A percentile compares a stretch with the other conserved stretches of the same genome.
Evolutionary conservation across 2,113 vertebrate genomes (phyloP).

Genomic region (Dendropsophus ebraccatus): DNA sequence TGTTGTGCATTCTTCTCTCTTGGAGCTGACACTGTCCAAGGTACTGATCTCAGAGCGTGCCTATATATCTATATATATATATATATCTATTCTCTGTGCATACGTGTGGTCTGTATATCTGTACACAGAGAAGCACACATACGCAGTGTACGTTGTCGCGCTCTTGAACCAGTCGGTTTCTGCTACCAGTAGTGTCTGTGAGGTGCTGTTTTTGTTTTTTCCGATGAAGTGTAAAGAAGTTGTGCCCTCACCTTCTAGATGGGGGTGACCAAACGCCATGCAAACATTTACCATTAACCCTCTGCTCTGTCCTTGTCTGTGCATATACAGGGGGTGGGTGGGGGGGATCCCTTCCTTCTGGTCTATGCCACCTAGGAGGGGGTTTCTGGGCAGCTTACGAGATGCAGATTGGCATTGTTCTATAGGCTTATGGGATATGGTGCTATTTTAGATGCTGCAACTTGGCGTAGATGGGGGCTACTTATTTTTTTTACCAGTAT

Average conservation of each 20-base stretch:
- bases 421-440: background rate
- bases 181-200: slow-evolving; percentile 6
- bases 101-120: slow-evolving; percentile 25
- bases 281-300: slow-evolving; percentile 3
- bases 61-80: slow-evolving; percentile 20
- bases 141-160: background rate
- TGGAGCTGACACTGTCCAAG: slow-evolving; percentile 26
- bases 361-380: background rate
- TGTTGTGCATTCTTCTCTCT: slow-evolving; percentile 20
- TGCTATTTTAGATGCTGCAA: background rate
- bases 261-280: background rate
- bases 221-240: slow-evolving; percentile 27
- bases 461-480: background rate
- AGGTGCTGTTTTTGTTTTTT: slow-evolving; percentile 25
- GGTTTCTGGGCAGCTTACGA: background rate
- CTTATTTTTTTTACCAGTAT: background rate
- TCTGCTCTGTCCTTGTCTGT: background rate
- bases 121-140: slow-evolving; percentile 11
- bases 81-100: slow-evolving; percentile 8
- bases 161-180: background rate
- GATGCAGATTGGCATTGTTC: background rate
- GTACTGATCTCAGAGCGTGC: slow-evolving; percentile 26
- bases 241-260: slow-evolving; percentile 30
- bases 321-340: too few relatives aligned
- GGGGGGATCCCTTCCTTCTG: background rate